Conservation (phyloP, 2,797 vertebrate genomes). For the Eulemur albifrons region DNA sequence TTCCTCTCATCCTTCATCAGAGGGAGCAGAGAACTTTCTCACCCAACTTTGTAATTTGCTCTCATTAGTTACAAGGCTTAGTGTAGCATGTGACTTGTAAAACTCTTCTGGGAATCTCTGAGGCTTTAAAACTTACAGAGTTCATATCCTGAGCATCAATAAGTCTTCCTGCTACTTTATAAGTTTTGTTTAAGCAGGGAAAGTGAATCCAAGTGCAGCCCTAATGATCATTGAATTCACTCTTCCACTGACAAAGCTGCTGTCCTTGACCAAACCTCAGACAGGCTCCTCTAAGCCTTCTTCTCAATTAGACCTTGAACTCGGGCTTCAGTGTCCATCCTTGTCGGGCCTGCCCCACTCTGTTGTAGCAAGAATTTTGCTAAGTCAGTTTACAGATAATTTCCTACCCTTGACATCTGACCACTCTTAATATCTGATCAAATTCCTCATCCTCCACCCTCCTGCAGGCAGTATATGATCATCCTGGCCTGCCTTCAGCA, state of each 20-base stretch:
- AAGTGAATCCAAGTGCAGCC: rapidly evolving
- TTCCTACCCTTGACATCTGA: neutral
- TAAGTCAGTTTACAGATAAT: neutral
- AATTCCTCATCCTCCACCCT: neutral
- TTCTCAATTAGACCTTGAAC: neutral
- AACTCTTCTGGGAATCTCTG: neutral
- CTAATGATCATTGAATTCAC: neutral
- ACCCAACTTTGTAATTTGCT: slow-evolving; percentile 44
- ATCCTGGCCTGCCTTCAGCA: neutral
- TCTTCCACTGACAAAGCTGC: neutral
- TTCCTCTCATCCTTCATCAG: slow-evolving; percentile 22
- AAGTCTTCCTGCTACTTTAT: neutral
- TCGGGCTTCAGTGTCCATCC: neutral
- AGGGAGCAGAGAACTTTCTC: slow-evolving; percentile 40
- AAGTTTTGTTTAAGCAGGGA: neutral
- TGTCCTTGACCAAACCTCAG: neutral
- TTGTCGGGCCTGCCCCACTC: neutral
- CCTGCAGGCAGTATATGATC: neutral
- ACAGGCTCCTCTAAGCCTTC: neutral
- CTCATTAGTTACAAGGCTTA: slow-evolving; percentile 47
- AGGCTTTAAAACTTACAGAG: neutral
- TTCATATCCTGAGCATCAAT: neutral
- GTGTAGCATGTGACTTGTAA: neutral
- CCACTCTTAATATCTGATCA: neutral
- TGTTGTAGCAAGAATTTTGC: neutral